Evolutionary conservation across 2,797 vertebrate genomes (phyloP).

Genomic region (Sebastes taczanowskii): DNA sequence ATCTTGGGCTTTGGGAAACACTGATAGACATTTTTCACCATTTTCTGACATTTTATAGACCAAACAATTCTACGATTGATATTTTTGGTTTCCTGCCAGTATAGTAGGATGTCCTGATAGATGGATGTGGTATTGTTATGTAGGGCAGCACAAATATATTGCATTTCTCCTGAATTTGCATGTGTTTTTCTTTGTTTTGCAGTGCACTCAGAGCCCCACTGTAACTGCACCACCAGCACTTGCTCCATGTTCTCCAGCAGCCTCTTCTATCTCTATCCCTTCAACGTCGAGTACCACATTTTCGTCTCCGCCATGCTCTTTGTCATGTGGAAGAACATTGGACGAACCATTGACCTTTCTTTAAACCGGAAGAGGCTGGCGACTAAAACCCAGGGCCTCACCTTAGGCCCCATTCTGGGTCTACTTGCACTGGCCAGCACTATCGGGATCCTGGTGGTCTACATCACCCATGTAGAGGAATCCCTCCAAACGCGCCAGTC

Average conservation of each 20-base stretch:
- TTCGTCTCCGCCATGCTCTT: conserved; percentile 95
- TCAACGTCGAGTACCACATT: conserved; percentile 98
- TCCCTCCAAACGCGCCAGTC: conserved; percentile 84
- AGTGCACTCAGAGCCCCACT: conserved; percentile 85
- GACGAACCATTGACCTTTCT: conserved; percentile 86
- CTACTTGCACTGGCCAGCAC: conserved; percentile 88
- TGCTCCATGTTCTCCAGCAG: conserved; percentile 90
- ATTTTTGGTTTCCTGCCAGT: background rate
- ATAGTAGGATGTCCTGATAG: background rate
- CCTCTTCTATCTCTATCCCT: conserved; percentile 94
- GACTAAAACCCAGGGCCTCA: conserved; percentile 80
- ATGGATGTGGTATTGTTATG: background rate
- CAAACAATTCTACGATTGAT: background rate
- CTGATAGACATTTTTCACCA: too few species aligned
- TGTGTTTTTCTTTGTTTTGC: conserved; percentile 63
- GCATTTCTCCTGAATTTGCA: background rate
- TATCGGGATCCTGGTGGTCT: conserved; percentile 90
- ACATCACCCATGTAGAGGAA: conserved; percentile 89
- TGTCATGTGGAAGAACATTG: conserved; percentile 97
- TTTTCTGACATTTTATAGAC: too few species aligned
- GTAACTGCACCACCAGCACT: conserved; percentile 90
- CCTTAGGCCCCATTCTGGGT: conserved; percentile 87
- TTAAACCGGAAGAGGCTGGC: conserved; percentile 78
- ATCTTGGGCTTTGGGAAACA: too few species aligned
- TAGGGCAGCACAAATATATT: background rate